Evolutionary conservation across 2,797 vertebrate species (phyloP).

Genomic region (Monodelphis domestica): DNA sequence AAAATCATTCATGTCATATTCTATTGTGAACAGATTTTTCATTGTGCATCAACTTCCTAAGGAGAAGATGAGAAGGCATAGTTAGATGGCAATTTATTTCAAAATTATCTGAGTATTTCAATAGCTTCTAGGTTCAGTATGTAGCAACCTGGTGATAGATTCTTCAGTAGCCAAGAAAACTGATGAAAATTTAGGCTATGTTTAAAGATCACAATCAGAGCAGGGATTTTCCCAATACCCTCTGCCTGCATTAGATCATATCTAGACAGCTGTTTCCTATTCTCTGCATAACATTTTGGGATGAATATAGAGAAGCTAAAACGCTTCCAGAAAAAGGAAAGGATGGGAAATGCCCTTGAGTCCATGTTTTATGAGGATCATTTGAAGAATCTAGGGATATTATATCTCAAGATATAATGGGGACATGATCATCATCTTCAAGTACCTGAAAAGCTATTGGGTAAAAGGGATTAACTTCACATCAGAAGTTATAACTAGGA

Average conservation of each 20-base stretch:
- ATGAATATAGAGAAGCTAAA: not conserved
- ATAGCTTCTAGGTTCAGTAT: not conserved
- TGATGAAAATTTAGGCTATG: not conserved
- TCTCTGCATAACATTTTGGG: not conserved
- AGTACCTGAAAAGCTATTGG: not conserved
- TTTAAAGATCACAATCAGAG: not conserved
- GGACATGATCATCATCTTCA: not conserved
- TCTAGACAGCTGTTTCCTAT: not conserved
- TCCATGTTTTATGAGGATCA: not conserved
- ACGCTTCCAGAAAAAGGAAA: too few species aligned
- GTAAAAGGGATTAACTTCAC: not conserved
- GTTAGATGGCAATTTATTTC: not conserved
- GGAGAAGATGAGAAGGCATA: not conserved
- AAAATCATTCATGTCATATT: not conserved
- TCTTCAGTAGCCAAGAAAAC: not conserved
- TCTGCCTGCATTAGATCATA: not conserved
- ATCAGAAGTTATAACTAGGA: not conserved
- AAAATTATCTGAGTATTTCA: not conserved
- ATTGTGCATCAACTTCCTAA: not conserved
- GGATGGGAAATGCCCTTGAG: not conserved
- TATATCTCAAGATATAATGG: not conserved
- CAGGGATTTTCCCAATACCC: not conserved
- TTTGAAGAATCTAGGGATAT: not conserved
- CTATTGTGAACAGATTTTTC: not conserved
- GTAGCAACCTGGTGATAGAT: not conserved